A percentile compares a stretch with the other conserved stretches of the same genome.
These are phyloP conservation scores for Heliothis subflexa DNA, from an alignment of 1,140 invertebrate genomes.

Conservation along the genomic window DNA sequence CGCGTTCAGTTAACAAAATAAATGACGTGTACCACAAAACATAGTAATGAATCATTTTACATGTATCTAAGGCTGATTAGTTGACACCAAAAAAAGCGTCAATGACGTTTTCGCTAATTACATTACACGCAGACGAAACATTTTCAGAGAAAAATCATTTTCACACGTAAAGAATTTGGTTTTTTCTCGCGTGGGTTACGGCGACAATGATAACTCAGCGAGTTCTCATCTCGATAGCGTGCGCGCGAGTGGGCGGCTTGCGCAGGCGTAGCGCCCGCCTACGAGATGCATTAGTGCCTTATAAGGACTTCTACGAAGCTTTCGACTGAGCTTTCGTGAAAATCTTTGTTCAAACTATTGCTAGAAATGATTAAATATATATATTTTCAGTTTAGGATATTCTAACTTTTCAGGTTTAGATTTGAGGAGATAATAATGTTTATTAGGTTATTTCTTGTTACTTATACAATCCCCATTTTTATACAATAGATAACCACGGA, in stretches of 20 bases:
- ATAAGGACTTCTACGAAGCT: slow-evolving; percentile 20
- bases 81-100: neutral
- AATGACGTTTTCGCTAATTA: slow-evolving; percentile 40
- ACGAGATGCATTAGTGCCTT: slow-evolving; percentile 54
- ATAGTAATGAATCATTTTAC: neutral
- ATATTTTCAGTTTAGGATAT: neutral
- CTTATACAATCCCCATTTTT: too few species aligned
- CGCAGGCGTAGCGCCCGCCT: slow-evolving; percentile 40
- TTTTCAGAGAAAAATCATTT: slow-evolving; percentile 46
- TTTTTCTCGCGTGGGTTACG: slow-evolving; percentile 59
- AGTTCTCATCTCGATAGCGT: slow-evolving; percentile 58
- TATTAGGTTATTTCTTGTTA: too few species aligned
- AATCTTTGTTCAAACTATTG: neutral
- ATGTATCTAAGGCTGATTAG: neutral
- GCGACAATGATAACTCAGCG: slow-evolving; percentile 78
- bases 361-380: neutral
- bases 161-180: slow-evolving; percentile 19
- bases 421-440: too few species aligned
- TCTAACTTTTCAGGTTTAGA: too few species aligned
- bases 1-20: neutral
- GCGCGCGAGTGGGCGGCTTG: slow-evolving; percentile 47
- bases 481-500: too few species aligned
- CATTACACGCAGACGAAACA: slow-evolving; percentile 23
- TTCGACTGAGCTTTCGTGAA: slow-evolving; percentile 18
- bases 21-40: slow-evolving; percentile 12